Evolutionary conservation across 92 coral and sea anemone species (phyloP), one percentile per base, ranked within the genome.

Genomic region (Porites divaricata): DNA sequence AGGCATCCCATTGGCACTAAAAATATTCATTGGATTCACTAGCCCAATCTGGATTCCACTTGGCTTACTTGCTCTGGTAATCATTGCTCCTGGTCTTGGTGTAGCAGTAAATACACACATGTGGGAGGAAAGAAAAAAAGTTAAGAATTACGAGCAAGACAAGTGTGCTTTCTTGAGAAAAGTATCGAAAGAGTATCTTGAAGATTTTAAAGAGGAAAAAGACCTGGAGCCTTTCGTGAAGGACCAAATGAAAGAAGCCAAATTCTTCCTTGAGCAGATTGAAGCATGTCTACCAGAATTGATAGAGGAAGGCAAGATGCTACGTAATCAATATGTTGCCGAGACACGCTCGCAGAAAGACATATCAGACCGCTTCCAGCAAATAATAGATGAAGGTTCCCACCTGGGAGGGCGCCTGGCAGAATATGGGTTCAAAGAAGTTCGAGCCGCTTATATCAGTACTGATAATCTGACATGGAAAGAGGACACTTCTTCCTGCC

Each of bases 401-500:
- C 56, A 15, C 1, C 35, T 90, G 12, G 50, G 86, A 70, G 84
- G 79, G 4, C 71, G 28, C 0, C 65, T 89, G 17, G 77, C 76
- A 8, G 16, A 67, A n/a, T 84, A 87, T 61, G 86, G 74, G 6
- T 6, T 87, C 56, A 35, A 41, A 23, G 88, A 90, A 2, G 67
- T 77, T 15, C 67, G 81, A 21, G 80, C 83, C 24, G 2, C 52
- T 51, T 66, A 62, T 1, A 61, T 80, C 26, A 45, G 58, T 61
- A 49, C 21, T 70, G 63, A 41, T 41, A 66, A 71, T 21, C 64
- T 91, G 14, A 85, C 79, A 2, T 91, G 94, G 92, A 63, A 84
- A 57, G 89, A 91, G 48, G 73, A 75, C 26, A 13, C 0, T 1
- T 26, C 77, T 7, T 35, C 45, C 56, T 63, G 70, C n/a, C 81